These are phyloP conservation scores for Smittia aterrima DNA, from an alignment of 2,888 invertebrate genomes.

Conservation along the genomic window DNA sequence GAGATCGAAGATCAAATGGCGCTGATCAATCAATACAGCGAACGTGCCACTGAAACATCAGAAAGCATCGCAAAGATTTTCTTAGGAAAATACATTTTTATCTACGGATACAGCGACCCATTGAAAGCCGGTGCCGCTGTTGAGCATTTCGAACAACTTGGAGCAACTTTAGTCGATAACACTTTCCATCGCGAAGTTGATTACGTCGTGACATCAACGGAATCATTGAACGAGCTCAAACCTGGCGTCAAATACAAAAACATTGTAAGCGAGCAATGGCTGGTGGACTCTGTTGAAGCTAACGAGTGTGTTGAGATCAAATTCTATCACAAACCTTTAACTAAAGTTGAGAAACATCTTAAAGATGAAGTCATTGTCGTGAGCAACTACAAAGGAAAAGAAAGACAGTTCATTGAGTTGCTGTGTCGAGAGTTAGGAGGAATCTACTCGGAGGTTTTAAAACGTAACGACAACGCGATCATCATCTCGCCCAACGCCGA, in stretches of 20 bases:
- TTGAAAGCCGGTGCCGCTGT: background rate
- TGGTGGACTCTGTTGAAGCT: background rate
- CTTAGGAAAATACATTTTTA: background rate
- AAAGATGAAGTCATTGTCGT: conserved; percentile 68
- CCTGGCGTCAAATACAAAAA: background rate
- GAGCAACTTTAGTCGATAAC: conserved; percentile 1
- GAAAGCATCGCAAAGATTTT: background rate
- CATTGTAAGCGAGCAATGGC: background rate
- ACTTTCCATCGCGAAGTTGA: background rate
- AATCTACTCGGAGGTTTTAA: background rate
- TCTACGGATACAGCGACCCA: background rate
- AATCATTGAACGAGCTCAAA: background rate
- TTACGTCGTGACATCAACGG: background rate
- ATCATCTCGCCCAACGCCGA: background rate
- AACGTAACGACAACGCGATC: background rate
- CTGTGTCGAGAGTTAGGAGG: conserved; percentile 67
- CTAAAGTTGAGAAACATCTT: conserved; percentile 54
- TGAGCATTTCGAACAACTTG: background rate
- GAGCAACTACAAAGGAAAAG: conserved; percentile 67
- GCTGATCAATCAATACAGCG: background rate
- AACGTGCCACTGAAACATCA: background rate
- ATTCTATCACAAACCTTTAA: conserved; percentile 3
- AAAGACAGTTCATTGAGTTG: conserved; percentile 66
- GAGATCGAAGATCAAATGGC: background rate
- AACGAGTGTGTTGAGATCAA: background rate